Conservation (phyloP, 1,140 invertebrate genomes). For the Drosophila gunungcola region DNA sequence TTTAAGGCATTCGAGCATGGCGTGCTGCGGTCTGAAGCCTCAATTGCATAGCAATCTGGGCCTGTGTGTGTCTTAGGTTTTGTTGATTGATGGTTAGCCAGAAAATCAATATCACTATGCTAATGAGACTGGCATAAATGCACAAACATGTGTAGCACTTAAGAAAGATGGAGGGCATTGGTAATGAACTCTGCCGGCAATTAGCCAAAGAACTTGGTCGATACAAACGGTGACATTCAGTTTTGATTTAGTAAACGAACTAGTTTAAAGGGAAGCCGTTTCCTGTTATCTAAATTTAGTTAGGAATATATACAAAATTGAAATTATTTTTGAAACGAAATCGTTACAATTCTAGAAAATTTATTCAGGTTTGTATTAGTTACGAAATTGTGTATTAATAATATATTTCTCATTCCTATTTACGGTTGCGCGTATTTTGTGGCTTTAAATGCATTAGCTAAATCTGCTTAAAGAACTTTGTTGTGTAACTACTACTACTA, state of each 20-base stretch:
- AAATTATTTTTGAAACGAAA: too few relatives aligned
- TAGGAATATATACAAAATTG: too few relatives aligned
- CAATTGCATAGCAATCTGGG: conserved; percentile 75
- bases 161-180: conserved; percentile 44
- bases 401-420: too few relatives aligned
- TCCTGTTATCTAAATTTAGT: too few relatives aligned
- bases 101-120: conserved; percentile 83
- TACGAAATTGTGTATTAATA: too few relatives aligned
- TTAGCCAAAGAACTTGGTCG: conserved; percentile 33
- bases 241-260: not conserved
- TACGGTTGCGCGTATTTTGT: too few relatives aligned
- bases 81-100: conserved; percentile 82
- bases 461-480: too few relatives aligned
- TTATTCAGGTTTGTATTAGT: too few relatives aligned
- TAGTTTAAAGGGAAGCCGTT: not conserved
- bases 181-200: conserved; percentile 60
- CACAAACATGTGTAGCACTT: conserved; percentile 13
- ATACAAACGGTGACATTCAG: not conserved
- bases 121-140: conserved; percentile 71
- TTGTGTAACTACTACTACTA: too few relatives aligned
- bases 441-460: too few relatives aligned
- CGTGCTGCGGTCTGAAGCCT: conserved; percentile 79
- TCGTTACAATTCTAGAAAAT: too few relatives aligned
- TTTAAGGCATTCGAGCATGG: conserved; percentile 79
- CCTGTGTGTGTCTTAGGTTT: conserved; percentile 62